These are phyloP conservation scores for Kryphioiulus occultus DNA, from an alignment of 2,888 invertebrate genomes.

Conservation along the genomic window DNA sequence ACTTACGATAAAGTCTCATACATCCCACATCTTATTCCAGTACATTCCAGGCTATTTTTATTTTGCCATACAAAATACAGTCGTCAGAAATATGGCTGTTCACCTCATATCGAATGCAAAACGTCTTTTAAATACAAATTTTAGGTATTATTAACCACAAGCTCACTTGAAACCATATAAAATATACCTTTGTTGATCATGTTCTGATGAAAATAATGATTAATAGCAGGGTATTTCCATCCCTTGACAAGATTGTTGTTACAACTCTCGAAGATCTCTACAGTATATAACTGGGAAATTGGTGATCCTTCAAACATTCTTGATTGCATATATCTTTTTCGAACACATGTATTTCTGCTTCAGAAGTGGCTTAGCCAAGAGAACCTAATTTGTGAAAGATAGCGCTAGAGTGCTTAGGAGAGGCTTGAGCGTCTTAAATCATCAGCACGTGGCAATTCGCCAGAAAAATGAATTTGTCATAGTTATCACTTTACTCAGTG, in stretches of 20 bases:
- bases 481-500: conserved; percentile 4
- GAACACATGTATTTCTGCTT: background rate
- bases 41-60: too few species aligned
- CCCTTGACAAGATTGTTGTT: background rate
- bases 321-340: background rate
- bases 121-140: too few species aligned
- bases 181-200: too few species aligned
- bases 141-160: too few species aligned
- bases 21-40: too few species aligned
- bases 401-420: background rate
- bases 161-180: too few species aligned
- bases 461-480: conserved; percentile 19
- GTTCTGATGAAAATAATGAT: too few species aligned
- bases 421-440: background rate
- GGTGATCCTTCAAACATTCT: background rate
- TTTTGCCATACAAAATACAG: too few species aligned
- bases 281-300: background rate
- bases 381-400: background rate
- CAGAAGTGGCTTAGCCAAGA: background rate
- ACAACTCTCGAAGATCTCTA: background rate
- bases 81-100: too few species aligned
- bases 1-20: too few species aligned
- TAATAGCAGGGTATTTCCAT: background rate
- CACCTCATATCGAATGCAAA: too few species aligned
- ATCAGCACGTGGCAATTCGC: background rate